Percentiles rank a stretch among this genome's conserved stretches.
Evolutionary conservation across 92 coral and sea anemone species (phyloP).

Genomic region (Epizoanthus stellaris): DNA sequence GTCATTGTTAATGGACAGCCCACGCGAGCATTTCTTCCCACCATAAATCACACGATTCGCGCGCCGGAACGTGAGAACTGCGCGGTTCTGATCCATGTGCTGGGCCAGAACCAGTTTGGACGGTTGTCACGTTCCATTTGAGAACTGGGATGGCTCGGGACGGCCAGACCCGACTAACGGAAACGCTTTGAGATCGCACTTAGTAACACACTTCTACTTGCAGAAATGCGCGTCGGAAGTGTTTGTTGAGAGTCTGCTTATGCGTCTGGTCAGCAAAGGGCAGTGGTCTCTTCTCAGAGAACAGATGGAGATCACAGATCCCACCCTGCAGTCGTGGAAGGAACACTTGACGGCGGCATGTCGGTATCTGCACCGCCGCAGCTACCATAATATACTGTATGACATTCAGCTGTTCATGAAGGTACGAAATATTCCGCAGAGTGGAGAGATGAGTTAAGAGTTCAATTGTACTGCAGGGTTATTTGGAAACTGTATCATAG

Average conservation of each 20-base stretch:
- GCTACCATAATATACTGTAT: slow-evolving; percentile 80
- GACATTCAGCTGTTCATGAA: slow-evolving; percentile 96
- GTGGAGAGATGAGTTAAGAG: background rate
- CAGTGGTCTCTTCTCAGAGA: slow-evolving; percentile 77
- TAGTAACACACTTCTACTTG: background rate
- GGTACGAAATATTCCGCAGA: slow-evolving; percentile 53
- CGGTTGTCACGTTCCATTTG: too few relatives aligned
- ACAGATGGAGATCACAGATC: slow-evolving; percentile 87
- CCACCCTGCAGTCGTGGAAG: slow-evolving; percentile 92
- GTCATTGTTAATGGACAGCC: too few relatives aligned
- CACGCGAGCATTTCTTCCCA: too few relatives aligned
- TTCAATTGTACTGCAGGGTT: too few relatives aligned
- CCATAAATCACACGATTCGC: too few relatives aligned
- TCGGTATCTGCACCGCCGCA: slow-evolving; percentile 78
- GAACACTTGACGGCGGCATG: slow-evolving; percentile 98
- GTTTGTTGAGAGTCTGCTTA: slow-evolving; percentile 87
- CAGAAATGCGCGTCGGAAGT: slow-evolving; percentile 88
- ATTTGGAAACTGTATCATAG: too few relatives aligned
- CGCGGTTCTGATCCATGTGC: too few relatives aligned
- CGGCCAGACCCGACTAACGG: background rate
- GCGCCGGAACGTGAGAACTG: too few relatives aligned
- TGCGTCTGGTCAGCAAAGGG: slow-evolving; percentile 94
- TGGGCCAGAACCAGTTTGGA: too few relatives aligned
- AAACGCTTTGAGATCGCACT: background rate
- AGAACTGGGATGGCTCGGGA: too few relatives aligned